These are phyloP conservation scores for Chrysocyon brachyurus DNA, from an alignment of 2,797 vertebrate genomes.

Conservation along the genomic window DNA sequence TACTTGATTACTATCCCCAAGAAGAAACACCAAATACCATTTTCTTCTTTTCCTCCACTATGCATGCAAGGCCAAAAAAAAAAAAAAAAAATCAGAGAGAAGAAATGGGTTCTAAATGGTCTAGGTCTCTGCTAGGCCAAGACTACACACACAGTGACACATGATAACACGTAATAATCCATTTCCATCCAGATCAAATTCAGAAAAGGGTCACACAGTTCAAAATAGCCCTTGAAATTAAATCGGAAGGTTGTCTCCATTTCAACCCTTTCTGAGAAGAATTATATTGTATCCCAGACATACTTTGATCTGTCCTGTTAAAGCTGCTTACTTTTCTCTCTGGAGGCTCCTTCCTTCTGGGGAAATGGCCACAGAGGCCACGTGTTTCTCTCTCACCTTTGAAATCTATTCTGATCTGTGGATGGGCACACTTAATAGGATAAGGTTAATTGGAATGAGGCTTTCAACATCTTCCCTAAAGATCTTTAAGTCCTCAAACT, in stretches of 20 bases:
- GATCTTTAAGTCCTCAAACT: slow-evolving; percentile 65
- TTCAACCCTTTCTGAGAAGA: slow-evolving; percentile 49
- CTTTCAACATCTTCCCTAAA: slow-evolving; percentile 70
- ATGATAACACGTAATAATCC: background rate
- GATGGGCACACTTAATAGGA: slow-evolving; percentile 26
- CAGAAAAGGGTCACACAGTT: slow-evolving; percentile 61
- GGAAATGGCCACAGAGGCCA: background rate
- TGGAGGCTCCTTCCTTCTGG: background rate
- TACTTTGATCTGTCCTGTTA: background rate
- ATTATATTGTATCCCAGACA: background rate
- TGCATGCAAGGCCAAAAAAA: background rate
- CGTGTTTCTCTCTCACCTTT: slow-evolving; percentile 20
- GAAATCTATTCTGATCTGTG: slow-evolving; percentile 40
- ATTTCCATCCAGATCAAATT: slow-evolving; percentile 69
- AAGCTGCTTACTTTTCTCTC: background rate
- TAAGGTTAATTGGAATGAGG: slow-evolving; percentile 68
- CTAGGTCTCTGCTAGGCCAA: slow-evolving; percentile 12
- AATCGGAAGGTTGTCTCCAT: slow-evolving; percentile 58
- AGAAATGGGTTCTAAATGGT: slow-evolving; percentile 28
- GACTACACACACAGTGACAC: background rate
- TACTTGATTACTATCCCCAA: slow-evolving; percentile 45
- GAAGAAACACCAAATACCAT: slow-evolving; percentile 10
- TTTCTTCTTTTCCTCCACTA: background rate
- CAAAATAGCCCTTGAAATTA: slow-evolving; percentile 74
- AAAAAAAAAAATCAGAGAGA: background rate